These are phyloP conservation scores for Tapirus indicus DNA, from an alignment of 2,797 vertebrate species.

Conservation along the genomic window DNA sequence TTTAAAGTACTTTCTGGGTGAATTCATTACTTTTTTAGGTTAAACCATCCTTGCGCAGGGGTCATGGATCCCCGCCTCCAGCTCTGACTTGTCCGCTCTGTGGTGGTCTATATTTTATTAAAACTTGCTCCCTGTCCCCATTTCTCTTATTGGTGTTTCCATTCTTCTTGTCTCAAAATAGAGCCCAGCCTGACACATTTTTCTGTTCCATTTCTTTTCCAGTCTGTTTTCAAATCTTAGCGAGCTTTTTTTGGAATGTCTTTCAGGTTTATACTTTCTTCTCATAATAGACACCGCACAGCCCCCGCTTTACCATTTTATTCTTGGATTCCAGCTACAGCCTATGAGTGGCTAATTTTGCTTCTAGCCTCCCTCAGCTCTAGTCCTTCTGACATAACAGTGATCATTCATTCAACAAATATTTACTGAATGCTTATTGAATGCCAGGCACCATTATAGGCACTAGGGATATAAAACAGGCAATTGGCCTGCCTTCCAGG, in stretches of 20 bases:
- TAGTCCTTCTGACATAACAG: no score
- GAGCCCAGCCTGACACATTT: conserved; percentile 39
- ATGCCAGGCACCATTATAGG: neutral
- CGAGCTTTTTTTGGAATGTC: neutral
- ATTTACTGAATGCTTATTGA: neutral
- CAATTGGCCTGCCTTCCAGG: neutral
- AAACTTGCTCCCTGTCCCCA: neutral
- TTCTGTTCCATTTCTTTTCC: conserved; percentile 17
- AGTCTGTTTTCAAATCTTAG: conserved; percentile 33
- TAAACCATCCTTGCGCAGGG: neutral
- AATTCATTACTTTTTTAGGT: neutral
- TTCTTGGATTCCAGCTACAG: neutral
- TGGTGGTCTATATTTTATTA: neutral
- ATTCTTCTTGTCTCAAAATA: conserved; percentile 51
- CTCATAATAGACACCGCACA: neutral
- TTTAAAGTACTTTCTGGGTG: neutral
- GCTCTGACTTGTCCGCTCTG: neutral
- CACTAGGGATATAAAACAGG: neutral
- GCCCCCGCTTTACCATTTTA: neutral
- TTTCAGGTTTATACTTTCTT: conserved; percentile 57
- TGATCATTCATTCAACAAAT: neutral
- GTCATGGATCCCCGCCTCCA: neutral
- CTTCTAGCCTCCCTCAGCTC: neutral
- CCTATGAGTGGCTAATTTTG: neutral
- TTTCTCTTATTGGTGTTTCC: conserved; percentile 6